A percentile compares a stretch with the other conserved stretches of the same genome.
These are phyloP conservation scores for Aproaerema taeniolella DNA, from an alignment of 2,888 invertebrate species.

Conservation along the genomic window DNA sequence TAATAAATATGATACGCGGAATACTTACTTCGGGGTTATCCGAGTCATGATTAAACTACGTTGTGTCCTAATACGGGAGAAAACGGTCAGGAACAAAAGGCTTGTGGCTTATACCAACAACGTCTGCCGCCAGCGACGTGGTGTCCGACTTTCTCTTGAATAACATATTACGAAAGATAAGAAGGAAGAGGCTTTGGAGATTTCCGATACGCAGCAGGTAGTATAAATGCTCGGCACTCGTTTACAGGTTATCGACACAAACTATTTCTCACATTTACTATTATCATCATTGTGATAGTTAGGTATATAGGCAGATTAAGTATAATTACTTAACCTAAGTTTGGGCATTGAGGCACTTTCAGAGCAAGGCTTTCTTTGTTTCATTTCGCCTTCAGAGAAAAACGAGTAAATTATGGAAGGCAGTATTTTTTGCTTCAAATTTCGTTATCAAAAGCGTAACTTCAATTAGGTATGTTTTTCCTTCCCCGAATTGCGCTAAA, in stretches of 20 bases:
- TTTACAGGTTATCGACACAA: conserved; percentile 13
- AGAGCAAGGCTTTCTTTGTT: neutral
- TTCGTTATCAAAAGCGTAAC: conserved; percentile 2
- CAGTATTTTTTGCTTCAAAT: neutral
- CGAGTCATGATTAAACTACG: conserved; percentile 16
- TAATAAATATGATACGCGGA: conserved; percentile 9
- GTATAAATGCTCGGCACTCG: conserved; percentile 5
- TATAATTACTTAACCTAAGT: too few relatives aligned
- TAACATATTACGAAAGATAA: conserved; percentile 53
- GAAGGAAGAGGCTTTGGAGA: conserved; percentile 45
- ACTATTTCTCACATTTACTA: neutral
- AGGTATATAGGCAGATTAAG: too few relatives aligned
- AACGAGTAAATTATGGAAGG: neutral
- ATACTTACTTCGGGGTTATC: conserved; percentile 10
- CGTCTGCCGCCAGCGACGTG: conserved; percentile 26
- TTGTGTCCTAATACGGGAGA: conserved; percentile 15
- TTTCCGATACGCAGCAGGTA: conserved; percentile 51
- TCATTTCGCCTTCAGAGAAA: too few relatives aligned
- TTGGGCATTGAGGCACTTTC: too few relatives aligned
- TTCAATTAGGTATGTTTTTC: conserved; percentile 1
- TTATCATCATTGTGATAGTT: too few relatives aligned
- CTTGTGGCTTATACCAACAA: conserved; percentile 16
- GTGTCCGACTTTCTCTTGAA: conserved; percentile 41
- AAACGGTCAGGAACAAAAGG: conserved; percentile 14
- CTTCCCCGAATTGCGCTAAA: neutral